Percentiles rank a stretch among this genome's conserved stretches.
Evolutionary conservation across 2,888 invertebrate species (phyloP).

Genomic region (Drosophila seclusa): DNA sequence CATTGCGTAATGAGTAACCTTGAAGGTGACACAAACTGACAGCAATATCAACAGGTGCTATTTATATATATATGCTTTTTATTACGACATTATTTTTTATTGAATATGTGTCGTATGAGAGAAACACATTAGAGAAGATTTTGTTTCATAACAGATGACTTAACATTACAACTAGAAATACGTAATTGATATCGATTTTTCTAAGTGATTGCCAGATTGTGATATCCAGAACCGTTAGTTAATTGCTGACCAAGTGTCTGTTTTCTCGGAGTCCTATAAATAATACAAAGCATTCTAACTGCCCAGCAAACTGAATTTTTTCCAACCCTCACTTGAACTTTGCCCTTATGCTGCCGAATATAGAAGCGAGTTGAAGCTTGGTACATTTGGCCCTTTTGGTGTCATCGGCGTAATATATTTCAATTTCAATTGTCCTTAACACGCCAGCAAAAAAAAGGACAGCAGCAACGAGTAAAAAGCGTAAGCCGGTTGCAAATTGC

Average conservation of each 20-base stretch:
- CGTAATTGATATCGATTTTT: background rate
- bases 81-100: background rate
- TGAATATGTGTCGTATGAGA: background rate
- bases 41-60: conserved; percentile 38
- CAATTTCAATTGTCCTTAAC: conserved; percentile 72
- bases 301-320: conserved; percentile 62
- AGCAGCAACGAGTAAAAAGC: conserved; percentile 16
- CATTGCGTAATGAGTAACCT: conserved; percentile 29
- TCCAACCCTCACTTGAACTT: conserved; percentile 53
- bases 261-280: conserved; percentile 29
- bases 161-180: no score
- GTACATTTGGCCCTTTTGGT: conserved; percentile 42
- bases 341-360: conserved; percentile 36
- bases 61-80: background rate
- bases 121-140: background rate
- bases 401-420: conserved; percentile 71
- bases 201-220: background rate
- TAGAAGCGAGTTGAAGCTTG: conserved; percentile 21
- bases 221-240: conserved; percentile 4
- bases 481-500: conserved; percentile 32
- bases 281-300: conserved; percentile 26
- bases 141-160: background rate
- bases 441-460: conserved; percentile 38
- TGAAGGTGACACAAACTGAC: background rate
- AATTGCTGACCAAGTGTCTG: conserved; percentile 17